Conservation (phyloP, 2,797 vertebrate species). For the Pelobates cultripes region DNA sequence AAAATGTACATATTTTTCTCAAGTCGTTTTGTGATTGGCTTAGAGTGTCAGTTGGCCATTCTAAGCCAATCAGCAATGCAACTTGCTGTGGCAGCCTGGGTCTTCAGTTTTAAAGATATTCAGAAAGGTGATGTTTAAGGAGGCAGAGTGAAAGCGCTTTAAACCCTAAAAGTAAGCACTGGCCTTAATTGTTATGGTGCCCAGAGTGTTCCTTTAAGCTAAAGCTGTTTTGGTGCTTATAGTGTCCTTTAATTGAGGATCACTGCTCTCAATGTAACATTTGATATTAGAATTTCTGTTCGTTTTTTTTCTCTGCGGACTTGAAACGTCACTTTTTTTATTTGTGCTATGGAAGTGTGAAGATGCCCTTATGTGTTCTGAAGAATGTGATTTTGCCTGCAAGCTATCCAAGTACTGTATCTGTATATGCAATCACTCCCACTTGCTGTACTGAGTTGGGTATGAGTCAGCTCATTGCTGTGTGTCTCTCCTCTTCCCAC, state of each 20-base stretch:
- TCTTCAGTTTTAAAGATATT: no score
- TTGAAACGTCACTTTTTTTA: neutral
- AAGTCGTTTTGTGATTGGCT: no score
- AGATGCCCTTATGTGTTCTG: constrained; percentile 17
- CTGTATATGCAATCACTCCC: constrained; percentile 27
- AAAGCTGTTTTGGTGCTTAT: no score
- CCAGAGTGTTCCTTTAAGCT: no score
- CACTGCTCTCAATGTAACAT: neutral
- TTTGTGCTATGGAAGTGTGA: constrained; percentile 13
- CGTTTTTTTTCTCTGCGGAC: neutral
- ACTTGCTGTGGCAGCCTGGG: no score
- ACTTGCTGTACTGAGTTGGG: constrained; percentile 4
- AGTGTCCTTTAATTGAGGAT: neutral
- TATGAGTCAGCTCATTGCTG: constrained; percentile 16
- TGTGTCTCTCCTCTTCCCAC: neutral
- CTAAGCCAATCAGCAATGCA: no score
- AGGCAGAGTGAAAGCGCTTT: no score
- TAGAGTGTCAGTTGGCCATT: no score
- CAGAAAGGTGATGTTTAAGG: no score
- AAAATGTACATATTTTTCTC: no score
- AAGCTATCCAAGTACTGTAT: neutral
- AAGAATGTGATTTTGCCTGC: constrained; percentile 22
- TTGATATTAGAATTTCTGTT: neutral
- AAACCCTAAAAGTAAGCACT: no score
- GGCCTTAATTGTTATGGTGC: no score